Base-by-base conservation (phyloP, 2,797 vertebrate species). In the Enoplosus armatus region DNA sequence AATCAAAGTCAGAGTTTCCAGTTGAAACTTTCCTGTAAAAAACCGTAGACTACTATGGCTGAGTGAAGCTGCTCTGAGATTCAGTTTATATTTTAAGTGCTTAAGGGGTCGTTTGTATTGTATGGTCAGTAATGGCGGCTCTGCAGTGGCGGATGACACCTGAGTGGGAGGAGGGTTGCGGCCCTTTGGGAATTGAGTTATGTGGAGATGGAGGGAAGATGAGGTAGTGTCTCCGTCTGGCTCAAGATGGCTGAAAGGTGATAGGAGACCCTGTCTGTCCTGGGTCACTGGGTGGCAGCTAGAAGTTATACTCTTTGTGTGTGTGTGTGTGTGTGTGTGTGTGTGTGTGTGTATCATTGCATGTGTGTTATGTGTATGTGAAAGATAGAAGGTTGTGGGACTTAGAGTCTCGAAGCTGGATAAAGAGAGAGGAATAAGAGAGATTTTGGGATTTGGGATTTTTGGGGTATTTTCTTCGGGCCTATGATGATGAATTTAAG, bases 181-280 rank as follows among this genome's bases (percentile, higher is more conserved):
- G 76, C 85, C 83, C 75, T 9, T 29, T 51, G 83, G 77, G 87
- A 85, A 56, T 79, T 80, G 70, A 85, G 80, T 74, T 89, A 77
- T 80, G 83, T 71, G 51, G 54, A 65, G 71, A 62, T 63, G 74
- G 77, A 71, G 72, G 81, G 87, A 71, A 80, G 92, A 93, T 93
- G 92, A 94, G 92, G 92, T 93, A 89, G 90, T 58, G 88, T 94
- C 90, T 91, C 88, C 20, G 61, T 93, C 88, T 85, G 90, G 84
- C 60, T 83, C 71, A 53, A 72, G 78, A 71, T 16, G 82, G 76
- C 82, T 92, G 92, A 92, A 94, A 95, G 75, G 60, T 63, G 88
- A 94, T 91, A 85, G 83, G 77, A 75, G 77, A 77, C 60, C 72
- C 76, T 65, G 83, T 86, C 86, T 79, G 80, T 87, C 70, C 63